Percentiles rank a stretch among this genome's conserved stretches.
These are phyloP conservation scores for Rhingia campestris DNA, from an alignment of 2,888 invertebrate genomes.

Conservation along the genomic window DNA sequence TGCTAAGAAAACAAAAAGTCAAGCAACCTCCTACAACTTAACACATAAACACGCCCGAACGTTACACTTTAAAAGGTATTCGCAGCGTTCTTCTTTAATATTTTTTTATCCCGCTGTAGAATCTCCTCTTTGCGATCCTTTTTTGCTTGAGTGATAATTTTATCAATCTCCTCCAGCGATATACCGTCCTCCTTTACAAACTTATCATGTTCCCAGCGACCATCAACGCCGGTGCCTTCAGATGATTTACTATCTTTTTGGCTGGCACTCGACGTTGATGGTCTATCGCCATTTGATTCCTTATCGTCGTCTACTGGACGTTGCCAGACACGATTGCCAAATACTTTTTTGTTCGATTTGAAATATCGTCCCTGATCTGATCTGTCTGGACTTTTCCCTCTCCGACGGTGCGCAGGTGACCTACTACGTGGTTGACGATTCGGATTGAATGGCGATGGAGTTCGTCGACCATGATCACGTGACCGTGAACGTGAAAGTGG, in stretches of 20 bases:
- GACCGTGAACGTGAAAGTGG: constrained; percentile 84
- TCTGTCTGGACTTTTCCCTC: constrained; percentile 84
- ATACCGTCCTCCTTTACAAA: constrained; percentile 82
- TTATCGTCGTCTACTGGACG: constrained; percentile 41
- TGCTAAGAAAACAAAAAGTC: neutral
- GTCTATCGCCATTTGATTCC: neutral
- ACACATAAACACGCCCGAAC: neutral
- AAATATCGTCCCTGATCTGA: constrained; percentile 76
- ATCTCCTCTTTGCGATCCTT: constrained; percentile 85
- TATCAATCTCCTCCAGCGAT: constrained; percentile 84
- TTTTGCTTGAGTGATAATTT: constrained; percentile 84
- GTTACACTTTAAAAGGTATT: constrained; percentile 43
- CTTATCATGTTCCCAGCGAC: constrained; percentile 84
- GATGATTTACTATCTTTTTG: neutral
- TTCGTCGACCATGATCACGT: constrained; percentile 83
- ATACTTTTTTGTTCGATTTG: constrained; percentile 45
- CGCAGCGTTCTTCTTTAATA: constrained; percentile 80
- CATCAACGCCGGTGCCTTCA: constrained; percentile 76
- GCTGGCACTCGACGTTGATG: neutral
- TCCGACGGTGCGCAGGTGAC: constrained; percentile 71
- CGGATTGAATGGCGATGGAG: constrained; percentile 83
- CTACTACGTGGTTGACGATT: constrained; percentile 83
- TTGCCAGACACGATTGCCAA: constrained; percentile 77
- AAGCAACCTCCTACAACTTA: constrained; percentile 1
- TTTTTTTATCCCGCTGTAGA: constrained; percentile 84